Evolutionary conservation across 2,888 invertebrate genomes (phyloP).

Genomic region (Cephus sareptanus): DNA sequence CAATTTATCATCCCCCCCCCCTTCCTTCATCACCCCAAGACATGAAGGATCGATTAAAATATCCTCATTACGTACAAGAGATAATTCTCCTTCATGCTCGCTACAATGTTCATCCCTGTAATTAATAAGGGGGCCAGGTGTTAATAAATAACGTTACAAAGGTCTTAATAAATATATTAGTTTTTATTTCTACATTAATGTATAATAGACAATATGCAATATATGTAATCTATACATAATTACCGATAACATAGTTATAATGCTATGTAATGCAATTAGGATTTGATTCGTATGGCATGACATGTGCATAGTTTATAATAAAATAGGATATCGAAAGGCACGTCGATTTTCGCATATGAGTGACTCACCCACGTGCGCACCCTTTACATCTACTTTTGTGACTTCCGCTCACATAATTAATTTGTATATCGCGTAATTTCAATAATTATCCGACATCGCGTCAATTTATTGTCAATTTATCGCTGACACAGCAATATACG

Average conservation of each 20-base stretch:
- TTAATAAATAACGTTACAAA: neutral
- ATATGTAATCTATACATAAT: conserved; percentile 41
- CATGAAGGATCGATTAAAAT: neutral
- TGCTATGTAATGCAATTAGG: conserved; percentile 26
- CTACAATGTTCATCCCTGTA: neutral
- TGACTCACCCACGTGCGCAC: conserved; percentile 29
- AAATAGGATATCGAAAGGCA: conserved; percentile 43
- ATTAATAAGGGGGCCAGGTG: neutral
- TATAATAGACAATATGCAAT: conserved; percentile 54
- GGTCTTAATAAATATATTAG: conserved; percentile 60
- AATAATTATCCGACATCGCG: neutral
- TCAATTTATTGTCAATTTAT: neutral
- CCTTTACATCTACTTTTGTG: neutral
- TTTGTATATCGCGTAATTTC: neutral
- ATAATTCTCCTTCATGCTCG: neutral
- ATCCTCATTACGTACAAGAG: neutral
- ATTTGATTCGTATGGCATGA: conserved; percentile 22
- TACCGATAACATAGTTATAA: conserved; percentile 41
- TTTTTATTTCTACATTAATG: conserved; percentile 56
- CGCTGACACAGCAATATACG: neutral
- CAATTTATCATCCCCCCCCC: neutral
- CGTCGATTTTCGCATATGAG: conserved; percentile 35
- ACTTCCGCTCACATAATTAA: neutral
- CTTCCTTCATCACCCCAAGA: neutral
- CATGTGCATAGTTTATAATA: conserved; percentile 12